Evolutionary conservation across 35 echinoderm and acorn worm species (phyloP), one percentile per base, ranked within the genome.

Genomic region (Patiria miniata): DNA sequence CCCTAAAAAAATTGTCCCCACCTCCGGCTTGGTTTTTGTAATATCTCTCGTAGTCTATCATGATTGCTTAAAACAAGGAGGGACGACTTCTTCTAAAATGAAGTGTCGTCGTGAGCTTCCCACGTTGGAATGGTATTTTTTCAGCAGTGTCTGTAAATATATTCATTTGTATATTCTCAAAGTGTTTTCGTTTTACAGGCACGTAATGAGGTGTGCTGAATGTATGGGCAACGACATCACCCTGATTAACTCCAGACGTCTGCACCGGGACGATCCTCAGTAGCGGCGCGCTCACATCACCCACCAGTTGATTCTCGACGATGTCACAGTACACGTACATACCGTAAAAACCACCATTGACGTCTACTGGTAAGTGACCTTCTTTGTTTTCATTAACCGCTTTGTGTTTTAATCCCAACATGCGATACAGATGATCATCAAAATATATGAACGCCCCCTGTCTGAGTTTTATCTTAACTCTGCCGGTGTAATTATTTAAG

Each of bases 311-410:
- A 9, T 54, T 65, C 55, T 81, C n/a, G 5, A 87, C 85, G 55
- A 92, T 87, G 76, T n/a, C 85, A 23, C 50, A 69, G 50, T 92
- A 92, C 0, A 92, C 29, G 61, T 85, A 92, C 21, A 92, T 88
- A 28, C 61, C 82, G 65, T 92, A 80, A 57, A 92, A 85, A 23
- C 65, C 23, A 52, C 57, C 87, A 37, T 83, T 61, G 2, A 92
- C 39, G 53, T 92, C 90, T 2, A 82, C 39, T 5, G 90, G 84
- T 32, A 85, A 22, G 8, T 61, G 21, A 2, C 82, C 52, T 18
- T 57, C 34, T n/a, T 40, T 30, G 8, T 36, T 52, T 77, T 69
- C 18, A 19, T 14, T 29, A 5, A 54, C 0, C 7, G 10, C 36
- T 59, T 61, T 29, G 5, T 42, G 17, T 30, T 87, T 77, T 57